phyloP scores from a whole-genome alignment of 2,113 vertebrate species.

The Diphyllodes magnificus region DNA sequence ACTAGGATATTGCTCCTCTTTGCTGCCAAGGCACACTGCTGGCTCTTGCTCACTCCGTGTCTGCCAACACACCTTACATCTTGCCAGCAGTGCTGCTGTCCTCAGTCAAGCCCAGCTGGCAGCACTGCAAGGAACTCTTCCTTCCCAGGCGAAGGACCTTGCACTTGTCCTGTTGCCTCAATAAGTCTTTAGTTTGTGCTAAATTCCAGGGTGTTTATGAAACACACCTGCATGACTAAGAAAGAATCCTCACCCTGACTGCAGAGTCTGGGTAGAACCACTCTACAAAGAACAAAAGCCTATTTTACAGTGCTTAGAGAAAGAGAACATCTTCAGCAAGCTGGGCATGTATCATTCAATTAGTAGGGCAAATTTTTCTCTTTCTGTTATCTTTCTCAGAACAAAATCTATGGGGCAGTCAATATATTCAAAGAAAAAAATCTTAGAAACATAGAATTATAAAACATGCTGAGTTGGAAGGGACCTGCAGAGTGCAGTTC shows the following conservation, averaged over 20 bases:
- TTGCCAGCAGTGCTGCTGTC: background rate
- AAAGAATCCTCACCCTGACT: background rate
- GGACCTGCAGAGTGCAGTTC: background rate
- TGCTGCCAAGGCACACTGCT: background rate
- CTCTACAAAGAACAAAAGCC: background rate
- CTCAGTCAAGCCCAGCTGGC: background rate
- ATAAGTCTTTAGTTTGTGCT: background rate
- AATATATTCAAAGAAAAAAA: background rate
- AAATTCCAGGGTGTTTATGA: background rate
- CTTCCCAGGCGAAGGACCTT: background rate
- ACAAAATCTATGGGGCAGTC: background rate
- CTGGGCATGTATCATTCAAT: background rate
- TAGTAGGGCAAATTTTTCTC: background rate
- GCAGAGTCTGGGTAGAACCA: background rate
- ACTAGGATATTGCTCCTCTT: background rate
- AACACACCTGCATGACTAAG: background rate
- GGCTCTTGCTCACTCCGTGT: background rate
- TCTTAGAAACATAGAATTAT: background rate
- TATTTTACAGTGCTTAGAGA: background rate
- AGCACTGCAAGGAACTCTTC: background rate
- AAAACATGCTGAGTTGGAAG: background rate
- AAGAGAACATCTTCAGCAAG: background rate
- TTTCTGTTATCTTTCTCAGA: background rate
- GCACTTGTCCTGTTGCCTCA: background rate
- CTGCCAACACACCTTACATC: background rate